These are phyloP conservation scores for Ascidia mentula DNA, from an alignment of 23 tunicate genomes.

Conservation along the genomic window DNA sequence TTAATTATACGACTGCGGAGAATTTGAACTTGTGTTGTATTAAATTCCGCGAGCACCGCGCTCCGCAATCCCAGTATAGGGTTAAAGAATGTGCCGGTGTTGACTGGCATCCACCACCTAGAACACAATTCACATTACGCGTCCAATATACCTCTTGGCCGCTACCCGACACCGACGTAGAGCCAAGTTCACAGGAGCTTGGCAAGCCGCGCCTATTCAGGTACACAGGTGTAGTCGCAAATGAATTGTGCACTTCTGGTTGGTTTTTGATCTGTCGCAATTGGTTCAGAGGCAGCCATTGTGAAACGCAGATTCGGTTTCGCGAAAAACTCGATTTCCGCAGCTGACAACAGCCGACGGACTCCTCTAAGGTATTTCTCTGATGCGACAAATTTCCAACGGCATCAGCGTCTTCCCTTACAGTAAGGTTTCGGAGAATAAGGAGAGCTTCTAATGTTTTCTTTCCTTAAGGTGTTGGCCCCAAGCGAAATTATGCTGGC, in stretches of 20 bases:
- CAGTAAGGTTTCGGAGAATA: too few species aligned
- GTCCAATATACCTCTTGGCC: background rate
- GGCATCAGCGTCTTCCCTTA: background rate
- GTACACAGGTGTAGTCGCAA: slow-evolving; percentile 2
- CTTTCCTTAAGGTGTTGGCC: too few species aligned
- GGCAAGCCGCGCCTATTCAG: background rate
- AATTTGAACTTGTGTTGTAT: too few species aligned
- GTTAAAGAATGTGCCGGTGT: background rate
- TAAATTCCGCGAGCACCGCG: background rate
- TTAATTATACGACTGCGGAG: too few species aligned
- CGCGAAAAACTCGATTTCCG: background rate
- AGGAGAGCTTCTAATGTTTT: too few species aligned
- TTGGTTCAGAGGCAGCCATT: background rate
- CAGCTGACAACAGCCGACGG: too few species aligned
- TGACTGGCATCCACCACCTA: background rate
- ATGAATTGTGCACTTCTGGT: background rate
- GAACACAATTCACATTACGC: background rate
- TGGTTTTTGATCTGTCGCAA: background rate
- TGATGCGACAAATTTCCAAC: background rate
- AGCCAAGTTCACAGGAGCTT: background rate
- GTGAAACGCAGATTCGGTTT: background rate
- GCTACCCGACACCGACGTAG: background rate
- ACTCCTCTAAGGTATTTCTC: too few species aligned
- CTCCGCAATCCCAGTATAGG: background rate
- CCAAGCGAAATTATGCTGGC: too few species aligned